Percentiles rank a stretch among this genome's conserved stretches.
These are phyloP conservation scores for Drosophila falleni DNA, from an alignment of 2,888 invertebrate species.

Conservation along the genomic window DNA sequence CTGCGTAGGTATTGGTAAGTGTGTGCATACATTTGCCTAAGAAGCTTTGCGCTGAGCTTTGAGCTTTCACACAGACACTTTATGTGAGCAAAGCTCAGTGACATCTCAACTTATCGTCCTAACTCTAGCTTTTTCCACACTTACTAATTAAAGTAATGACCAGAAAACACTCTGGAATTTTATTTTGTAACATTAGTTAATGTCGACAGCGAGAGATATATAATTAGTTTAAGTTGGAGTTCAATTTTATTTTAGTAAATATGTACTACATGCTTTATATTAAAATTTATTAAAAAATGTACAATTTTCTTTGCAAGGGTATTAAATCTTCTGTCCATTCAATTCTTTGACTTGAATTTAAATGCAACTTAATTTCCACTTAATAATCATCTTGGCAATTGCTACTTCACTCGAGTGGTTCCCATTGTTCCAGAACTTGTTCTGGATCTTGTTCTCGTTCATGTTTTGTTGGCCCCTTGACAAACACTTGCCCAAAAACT, in stretches of 20 bases:
- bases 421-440: conserved; percentile 25
- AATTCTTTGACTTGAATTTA: neutral
- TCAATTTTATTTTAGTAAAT: neutral
- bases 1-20: conserved; percentile 3
- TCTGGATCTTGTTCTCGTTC: conserved; percentile 3
- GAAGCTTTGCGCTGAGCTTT: neutral
- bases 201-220: too few relatives aligned
- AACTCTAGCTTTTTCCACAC: neutral
- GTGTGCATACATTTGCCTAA: neutral
- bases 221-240: too few relatives aligned
- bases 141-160: neutral
- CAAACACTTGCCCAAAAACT: conserved; percentile 62
- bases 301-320: neutral
- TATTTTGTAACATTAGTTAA: neutral
- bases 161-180: neutral
- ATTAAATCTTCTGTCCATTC: neutral
- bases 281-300: neutral
- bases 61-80: neutral
- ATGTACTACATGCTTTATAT: neutral
- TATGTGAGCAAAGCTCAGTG: neutral
- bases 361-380: conserved; percentile 37
- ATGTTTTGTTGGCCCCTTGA: conserved; percentile 29
- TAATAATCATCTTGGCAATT: conserved; percentile 53
- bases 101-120: neutral
- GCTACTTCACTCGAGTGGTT: conserved; percentile 52